A percentile compares a stretch with the other conserved stretches of the same genome.
These are phyloP conservation scores for Puntigrus tetrazona DNA, from an alignment of 2,113 vertebrate species.

Conservation along the genomic window DNA sequence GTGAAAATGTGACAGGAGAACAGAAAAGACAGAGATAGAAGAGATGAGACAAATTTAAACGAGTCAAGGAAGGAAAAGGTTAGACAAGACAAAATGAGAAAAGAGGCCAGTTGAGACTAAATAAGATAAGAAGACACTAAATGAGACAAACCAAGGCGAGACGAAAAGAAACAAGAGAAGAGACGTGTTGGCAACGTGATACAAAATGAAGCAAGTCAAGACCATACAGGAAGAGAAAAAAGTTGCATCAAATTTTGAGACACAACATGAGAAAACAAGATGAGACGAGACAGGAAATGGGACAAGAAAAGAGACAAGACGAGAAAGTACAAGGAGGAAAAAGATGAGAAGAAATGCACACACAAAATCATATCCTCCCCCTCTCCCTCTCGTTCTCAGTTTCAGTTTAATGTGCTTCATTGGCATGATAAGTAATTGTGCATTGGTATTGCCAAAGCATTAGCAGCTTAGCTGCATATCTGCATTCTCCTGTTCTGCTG, in stretches of 20 bases:
- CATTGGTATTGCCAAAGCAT: not conserved
- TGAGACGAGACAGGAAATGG: not conserved
- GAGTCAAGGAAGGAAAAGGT: not conserved
- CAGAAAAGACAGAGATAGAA: not conserved
- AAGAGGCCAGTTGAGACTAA: not conserved
- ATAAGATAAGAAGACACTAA: not conserved
- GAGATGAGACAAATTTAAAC: not conserved
- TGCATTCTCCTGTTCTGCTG: constrained; percentile 6
- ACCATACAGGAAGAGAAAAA: not conserved
- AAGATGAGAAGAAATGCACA: not conserved
- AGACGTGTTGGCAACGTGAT: not conserved
- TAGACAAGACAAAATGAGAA: not conserved
- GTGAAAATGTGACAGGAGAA: not conserved
- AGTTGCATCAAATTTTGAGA: not conserved
- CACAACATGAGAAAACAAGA: not conserved
- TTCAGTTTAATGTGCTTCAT: constrained; percentile 9
- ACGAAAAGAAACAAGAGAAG: not conserved
- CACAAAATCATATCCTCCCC: not conserved
- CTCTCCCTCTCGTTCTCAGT: not conserved
- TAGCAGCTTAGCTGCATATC: not conserved
- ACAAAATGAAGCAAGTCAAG: not conserved
- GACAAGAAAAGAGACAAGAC: not conserved
- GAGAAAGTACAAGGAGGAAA: not conserved
- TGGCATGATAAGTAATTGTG: constrained; percentile 14
- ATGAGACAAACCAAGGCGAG: no score